phyloP scores from a whole-genome alignment of 2,888 invertebrate species.

The Xestobium rufovillosum region DNA sequence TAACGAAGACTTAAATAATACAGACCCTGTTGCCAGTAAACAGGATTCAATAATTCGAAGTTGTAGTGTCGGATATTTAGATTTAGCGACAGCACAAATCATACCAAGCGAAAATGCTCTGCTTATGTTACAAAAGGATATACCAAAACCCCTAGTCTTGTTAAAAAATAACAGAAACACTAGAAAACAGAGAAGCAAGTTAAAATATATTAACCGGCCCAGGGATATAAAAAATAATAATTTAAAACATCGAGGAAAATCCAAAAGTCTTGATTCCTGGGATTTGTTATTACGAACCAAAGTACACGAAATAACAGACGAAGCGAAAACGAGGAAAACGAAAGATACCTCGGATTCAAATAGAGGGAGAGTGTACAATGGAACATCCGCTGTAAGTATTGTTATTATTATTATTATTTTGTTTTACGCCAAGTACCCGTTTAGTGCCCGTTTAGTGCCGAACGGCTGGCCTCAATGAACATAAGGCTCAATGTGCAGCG shows the following conservation, averaged over 20 bases:
- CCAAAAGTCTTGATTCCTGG: conserved; percentile 78
- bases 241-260: conserved; percentile 57
- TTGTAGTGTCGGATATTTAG: conserved; percentile 83
- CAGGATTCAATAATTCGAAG: conserved; percentile 76
- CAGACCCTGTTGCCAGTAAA: no score
- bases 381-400: no score
- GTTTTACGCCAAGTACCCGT: no score
- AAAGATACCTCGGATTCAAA: no score
- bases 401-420: no score
- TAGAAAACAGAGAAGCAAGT: conserved; percentile 28
- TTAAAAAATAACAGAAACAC: conserved; percentile 51
- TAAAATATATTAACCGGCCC: neutral
- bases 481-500: no score
- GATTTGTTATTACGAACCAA: conserved; percentile 58
- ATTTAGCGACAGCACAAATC: conserved; percentile 69
- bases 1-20: conserved; percentile 32
- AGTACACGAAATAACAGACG: no score
- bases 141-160: conserved; percentile 68
- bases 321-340: no score
- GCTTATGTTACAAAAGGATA: conserved; percentile 63
- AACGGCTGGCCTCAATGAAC: no score
- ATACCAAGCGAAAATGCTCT: conserved; percentile 68
- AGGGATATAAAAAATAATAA: neutral
- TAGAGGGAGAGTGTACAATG: no score
- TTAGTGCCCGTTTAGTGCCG: no score